phyloP scores from a whole-genome alignment of 2,888 invertebrate species.

The Julus scandinavius region DNA sequence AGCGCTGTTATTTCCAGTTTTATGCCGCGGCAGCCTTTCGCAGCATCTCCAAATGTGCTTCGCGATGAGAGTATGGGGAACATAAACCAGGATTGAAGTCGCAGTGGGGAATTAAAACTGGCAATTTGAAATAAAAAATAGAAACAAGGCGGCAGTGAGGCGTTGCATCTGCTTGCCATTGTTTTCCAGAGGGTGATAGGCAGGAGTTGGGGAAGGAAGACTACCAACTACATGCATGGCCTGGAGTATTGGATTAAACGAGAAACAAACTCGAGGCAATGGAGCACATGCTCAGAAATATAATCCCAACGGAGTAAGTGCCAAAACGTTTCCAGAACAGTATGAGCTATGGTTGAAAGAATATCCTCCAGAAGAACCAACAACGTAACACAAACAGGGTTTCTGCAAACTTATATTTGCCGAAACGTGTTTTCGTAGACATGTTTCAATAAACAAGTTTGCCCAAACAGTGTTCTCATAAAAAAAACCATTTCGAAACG shows the following conservation, averaged over 20 bases:
- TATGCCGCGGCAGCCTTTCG: constrained; percentile 7
- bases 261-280: not conserved
- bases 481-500: too few species aligned
- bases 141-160: constrained; percentile 39
- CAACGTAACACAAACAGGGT: too few species aligned
- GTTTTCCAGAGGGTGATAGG: constrained; percentile 33
- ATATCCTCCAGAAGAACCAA: not conserved
- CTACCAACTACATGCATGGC: not conserved
- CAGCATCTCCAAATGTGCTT: not conserved
- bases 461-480: too few species aligned
- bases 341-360: not conserved
- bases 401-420: too few species aligned
- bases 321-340: too few species aligned
- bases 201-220: not conserved
- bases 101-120: constrained; percentile 47
- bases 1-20: constrained; percentile 10
- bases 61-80: not conserved
- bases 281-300: not conserved
- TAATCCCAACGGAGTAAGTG: too few species aligned
- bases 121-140: constrained; percentile 39
- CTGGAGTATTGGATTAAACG: not conserved
- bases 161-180: constrained; percentile 4
- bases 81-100: constrained; percentile 39
- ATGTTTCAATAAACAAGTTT: too few species aligned
- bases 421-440: too few species aligned